Evolutionary conservation across 2,888 invertebrate genomes (phyloP), one percentile per base, ranked within the genome.

Genomic region (Cantharis rufa): DNA sequence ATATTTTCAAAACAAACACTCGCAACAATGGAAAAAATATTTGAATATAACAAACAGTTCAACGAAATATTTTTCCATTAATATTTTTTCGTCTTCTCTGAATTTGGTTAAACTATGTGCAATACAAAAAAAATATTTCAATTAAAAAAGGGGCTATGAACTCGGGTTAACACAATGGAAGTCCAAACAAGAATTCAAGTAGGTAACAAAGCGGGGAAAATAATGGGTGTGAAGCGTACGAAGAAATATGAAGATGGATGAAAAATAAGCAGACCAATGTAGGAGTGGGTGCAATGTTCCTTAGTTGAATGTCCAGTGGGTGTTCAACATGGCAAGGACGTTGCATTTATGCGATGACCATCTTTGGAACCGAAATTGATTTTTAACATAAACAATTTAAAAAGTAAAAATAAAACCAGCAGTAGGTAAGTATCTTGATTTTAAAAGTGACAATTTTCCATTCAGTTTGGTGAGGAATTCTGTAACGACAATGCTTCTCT

Each of bases 261-360:
- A 2, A 66, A 66, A 66, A 66, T 21, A 66, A 15, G 13, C 18
- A 66, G 64, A 66, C 64, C 18, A n/a, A 66, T 66, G 64, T 66
- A 24, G 64, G 64, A 21, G 64, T 15, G 24, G 24, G 64, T 66
- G 64, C 64, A 66, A 66, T 11, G 64, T 66, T 66, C 64, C 24
- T 66, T 66, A 16, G 64, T 66, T n/a, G n/a, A 13, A 21, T n/a
- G 16, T 66, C 24, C 64, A 21, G 64, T 66, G 16, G 64, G 64
- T 66, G 64, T 66, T 66, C 21, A 66, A 66, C 21, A 66, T 21
- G 64, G 64, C 64, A 66, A 66, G 64, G 64, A 66, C 64, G 64
- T 66, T 66, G 64, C 64, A 66, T 18, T 66, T 66, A 21, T 66
- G 16, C 64, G 64, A 66, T 66, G 64, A 15, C 16, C 64, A 66